Base-by-base conservation (phyloP, 2,888 invertebrate species). In the Amblyteles armatorius region DNA sequence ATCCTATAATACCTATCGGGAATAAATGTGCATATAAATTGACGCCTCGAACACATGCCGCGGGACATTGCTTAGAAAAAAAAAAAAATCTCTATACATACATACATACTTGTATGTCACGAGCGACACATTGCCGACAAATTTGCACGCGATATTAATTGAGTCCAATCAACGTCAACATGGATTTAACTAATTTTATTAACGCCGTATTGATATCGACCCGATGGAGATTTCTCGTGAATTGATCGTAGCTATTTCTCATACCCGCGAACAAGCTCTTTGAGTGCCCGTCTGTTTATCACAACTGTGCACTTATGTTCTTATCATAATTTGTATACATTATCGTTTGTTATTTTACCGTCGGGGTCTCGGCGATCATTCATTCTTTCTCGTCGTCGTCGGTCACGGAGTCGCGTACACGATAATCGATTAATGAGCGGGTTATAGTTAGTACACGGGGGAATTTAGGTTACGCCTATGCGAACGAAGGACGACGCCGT, bases 391-490 rank as follows among this genome's bases (percentile, higher is more conserved):
- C 67, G 71, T 68, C 60, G 44, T 74, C 76, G 63, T 52, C 57
- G 72, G 60, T 40, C 40, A 79, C 65, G 68, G 29, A 44, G 29
- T 44, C 16, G 36, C 26, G 67, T 19, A 68, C 72, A 50, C 55
- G 67, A 60, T 83, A 74, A 83, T 85, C 80, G 83, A 85, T 85
- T 82, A 85, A 82, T 79, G 79, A 73, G 19, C 80, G 48, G 19
- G 80, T 82, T 74, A 71, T 33, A 78, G 33, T 80, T 74, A 44
- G 63, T 73, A 72, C 74, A 48, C 83, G 72, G 76, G 77, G 77
- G 84, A 85, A 87, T 87, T 79, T 87, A 85, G 87, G 86, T 87
- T 87, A 83, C 86, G 83, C 82, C 81, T 83, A 80, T 84, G 82
- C 55, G 52, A 78, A 69, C 82, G 86, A 86, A 87, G 85, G 85